Percentiles rank a stretch among this genome's conserved stretches.
Evolutionary conservation across 2,888 invertebrate genomes (phyloP).

Genomic region (Drosophila acutilabella): DNA sequence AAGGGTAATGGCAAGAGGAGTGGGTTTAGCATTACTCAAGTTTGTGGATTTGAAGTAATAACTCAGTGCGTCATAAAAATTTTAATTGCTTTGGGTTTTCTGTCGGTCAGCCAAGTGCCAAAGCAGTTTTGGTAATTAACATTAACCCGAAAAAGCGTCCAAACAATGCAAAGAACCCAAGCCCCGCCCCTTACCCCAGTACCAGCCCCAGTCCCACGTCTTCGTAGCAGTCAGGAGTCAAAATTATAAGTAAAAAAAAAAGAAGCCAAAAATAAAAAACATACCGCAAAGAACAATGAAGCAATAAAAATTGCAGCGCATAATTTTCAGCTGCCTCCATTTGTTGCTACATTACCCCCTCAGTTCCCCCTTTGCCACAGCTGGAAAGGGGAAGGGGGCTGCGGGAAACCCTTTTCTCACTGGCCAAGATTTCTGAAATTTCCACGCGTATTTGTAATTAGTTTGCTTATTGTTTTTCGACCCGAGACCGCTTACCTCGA

Average conservation of each 20-base stretch:
- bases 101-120: constrained; percentile 73
- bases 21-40: constrained; percentile 74
- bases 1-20: constrained; percentile 29
- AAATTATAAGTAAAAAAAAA: constrained; percentile 9
- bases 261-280: constrained; percentile 36
- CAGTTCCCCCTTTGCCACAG: not conserved
- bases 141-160: constrained; percentile 75
- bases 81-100: constrained; percentile 79
- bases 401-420: constrained; percentile 63
- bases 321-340: constrained; percentile 70
- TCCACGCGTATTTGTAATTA: constrained; percentile 78
- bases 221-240: constrained; percentile 34
- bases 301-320: constrained; percentile 82
- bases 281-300: constrained; percentile 72
- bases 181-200: constrained; percentile 6
- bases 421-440: constrained; percentile 58
- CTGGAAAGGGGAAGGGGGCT: not conserved
- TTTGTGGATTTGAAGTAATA: constrained; percentile 81
- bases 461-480: constrained; percentile 69
- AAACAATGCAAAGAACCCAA: constrained; percentile 73
- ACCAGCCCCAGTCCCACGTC: not conserved
- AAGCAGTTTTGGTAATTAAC: constrained; percentile 80
- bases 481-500: not conserved
- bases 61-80: constrained; percentile 82
- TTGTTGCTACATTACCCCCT: constrained; percentile 27